A percentile compares a stretch with the other conserved stretches of the same genome.
Conservation (phyloP, 2,888 invertebrate species). For the Coelopa pilipes region DNA sequence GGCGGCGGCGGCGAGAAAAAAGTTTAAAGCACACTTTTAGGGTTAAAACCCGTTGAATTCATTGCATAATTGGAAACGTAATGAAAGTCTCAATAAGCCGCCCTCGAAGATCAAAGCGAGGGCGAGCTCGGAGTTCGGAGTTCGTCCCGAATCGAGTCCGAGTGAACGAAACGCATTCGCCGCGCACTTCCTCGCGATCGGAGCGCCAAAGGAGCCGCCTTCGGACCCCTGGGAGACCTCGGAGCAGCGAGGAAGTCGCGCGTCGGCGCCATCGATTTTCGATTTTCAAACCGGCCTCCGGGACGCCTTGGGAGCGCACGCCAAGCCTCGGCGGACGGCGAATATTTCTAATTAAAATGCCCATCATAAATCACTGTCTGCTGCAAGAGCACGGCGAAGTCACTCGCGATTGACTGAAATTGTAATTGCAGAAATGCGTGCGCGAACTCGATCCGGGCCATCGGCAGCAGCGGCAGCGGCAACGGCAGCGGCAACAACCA, state of each 20-base stretch:
- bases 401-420: constrained; percentile 31
- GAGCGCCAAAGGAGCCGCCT: too few relatives aligned
- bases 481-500: neutral
- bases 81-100: constrained; percentile 22
- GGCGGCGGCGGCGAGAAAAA: too few relatives aligned
- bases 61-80: constrained; percentile 13
- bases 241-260: neutral
- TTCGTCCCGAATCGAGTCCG: too few relatives aligned
- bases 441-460: neutral
- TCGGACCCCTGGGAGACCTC: too few relatives aligned
- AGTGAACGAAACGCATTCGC: neutral
- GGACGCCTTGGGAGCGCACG: constrained; percentile 46
- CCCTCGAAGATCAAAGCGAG: constrained; percentile 34
- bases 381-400: constrained; percentile 19
- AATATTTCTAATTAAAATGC: constrained; percentile 62
- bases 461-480: neutral
- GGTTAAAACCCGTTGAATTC: constrained; percentile 26
- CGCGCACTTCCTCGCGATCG: too few relatives aligned
- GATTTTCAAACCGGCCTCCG: constrained; percentile 1
- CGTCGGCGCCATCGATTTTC: neutral
- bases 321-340: constrained; percentile 58
- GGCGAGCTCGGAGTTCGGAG: neutral
- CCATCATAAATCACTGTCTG: constrained; percentile 49
- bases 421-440: constrained; percentile 32
- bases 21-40: constrained; percentile 32